Conservation (phyloP, 2,113 vertebrate genomes). For the Brevimyrus niger region DNA sequence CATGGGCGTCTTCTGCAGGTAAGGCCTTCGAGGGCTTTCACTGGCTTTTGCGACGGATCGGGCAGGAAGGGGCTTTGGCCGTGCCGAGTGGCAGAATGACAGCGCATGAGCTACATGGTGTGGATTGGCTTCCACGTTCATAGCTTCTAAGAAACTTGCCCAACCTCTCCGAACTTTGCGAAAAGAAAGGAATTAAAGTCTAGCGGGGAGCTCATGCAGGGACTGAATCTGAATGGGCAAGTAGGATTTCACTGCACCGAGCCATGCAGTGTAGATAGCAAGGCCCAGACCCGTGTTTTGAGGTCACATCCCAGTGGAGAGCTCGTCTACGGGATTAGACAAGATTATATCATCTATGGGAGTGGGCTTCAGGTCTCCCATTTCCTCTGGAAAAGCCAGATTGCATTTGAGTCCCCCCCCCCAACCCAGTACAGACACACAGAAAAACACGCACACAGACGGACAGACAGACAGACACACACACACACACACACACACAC, state of each 20-base stretch:
- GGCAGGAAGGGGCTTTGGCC: not conserved
- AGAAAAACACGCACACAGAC: too few relatives aligned
- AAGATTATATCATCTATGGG: not conserved
- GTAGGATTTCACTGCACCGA: not conserved
- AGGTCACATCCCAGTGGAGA: not conserved
- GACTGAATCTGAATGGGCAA: not conserved
- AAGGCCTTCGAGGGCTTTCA: constrained; percentile 30
- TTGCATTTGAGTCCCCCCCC: too few relatives aligned
- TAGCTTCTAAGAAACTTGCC: not conserved
- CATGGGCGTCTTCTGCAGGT: constrained; percentile 76
- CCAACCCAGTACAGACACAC: too few relatives aligned
- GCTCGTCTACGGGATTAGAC: not conserved
- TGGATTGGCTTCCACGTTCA: not conserved
- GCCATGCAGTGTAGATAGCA: not conserved
- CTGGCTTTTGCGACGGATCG: not conserved
- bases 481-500: not conserved
- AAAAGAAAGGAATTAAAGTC: not conserved
- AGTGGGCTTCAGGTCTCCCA: not conserved
- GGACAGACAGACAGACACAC: too few relatives aligned
- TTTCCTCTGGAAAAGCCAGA: not conserved
- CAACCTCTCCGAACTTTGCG: not conserved
- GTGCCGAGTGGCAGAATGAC: not conserved
- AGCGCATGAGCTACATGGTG: not conserved
- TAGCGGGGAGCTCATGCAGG: not conserved
- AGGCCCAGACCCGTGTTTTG: not conserved